A percentile compares a stretch with the other conserved stretches of the same genome.
These are phyloP conservation scores for Stenichneumon culpator DNA, from an alignment of 2,888 invertebrate species.

Conservation along the genomic window DNA sequence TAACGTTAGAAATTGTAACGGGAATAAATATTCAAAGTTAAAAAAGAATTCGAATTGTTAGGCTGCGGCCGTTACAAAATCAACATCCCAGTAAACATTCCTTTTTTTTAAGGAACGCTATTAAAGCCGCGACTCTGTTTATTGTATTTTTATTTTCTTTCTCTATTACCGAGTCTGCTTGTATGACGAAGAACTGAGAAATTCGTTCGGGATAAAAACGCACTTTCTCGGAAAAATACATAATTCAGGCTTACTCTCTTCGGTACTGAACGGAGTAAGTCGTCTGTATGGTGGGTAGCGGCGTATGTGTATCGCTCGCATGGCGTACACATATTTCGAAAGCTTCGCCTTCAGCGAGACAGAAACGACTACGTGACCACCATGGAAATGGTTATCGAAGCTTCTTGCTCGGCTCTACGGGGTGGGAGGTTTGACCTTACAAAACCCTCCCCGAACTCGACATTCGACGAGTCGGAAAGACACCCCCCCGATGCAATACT, in stretches of 20 bases:
- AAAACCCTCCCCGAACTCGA: conserved; percentile 27
- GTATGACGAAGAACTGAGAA: conserved; percentile 10
- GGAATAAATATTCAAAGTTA: too few relatives aligned
- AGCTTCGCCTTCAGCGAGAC: conserved; percentile 60
- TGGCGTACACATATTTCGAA: conserved; percentile 58
- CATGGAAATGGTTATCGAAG: conserved; percentile 67
- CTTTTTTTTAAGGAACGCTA: neutral
- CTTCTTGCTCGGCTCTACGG: conserved; percentile 49
- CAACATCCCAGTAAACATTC: too few relatives aligned
- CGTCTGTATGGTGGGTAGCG: conserved; percentile 3
- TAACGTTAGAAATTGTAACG: too few relatives aligned
- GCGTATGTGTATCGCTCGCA: conserved; percentile 31
- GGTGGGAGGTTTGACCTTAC: conserved; percentile 60
- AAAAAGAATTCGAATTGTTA: too few relatives aligned
- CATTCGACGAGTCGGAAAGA: conserved; percentile 46
- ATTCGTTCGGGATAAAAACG: conserved; percentile 17
- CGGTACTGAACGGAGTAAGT: conserved; percentile 38
- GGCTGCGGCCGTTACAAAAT: too few relatives aligned
- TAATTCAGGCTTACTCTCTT: conserved; percentile 48
- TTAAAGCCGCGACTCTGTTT: neutral
- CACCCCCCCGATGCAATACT: conserved; percentile 45
- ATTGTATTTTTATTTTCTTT: neutral
- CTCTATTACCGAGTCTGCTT: conserved; percentile 12
- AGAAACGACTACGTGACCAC: conserved; percentile 70
- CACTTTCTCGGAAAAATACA: conserved; percentile 56